Evolutionary conservation across 2,888 invertebrate species (phyloP).

Genomic region (Colostygia pectinataria): DNA sequence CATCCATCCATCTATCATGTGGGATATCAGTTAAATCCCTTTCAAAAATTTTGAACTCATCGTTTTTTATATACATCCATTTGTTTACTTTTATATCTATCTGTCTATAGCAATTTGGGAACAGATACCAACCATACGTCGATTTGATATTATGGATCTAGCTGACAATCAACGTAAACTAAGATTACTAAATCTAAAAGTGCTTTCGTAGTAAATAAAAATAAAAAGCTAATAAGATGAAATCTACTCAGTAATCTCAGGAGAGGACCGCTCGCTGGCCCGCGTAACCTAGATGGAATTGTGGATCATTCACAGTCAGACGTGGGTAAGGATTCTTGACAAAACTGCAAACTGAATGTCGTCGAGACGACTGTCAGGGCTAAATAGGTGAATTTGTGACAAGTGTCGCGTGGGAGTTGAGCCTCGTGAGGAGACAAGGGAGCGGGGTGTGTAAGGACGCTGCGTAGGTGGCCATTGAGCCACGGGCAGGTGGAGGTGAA

Average conservation of each 20-base stretch:
- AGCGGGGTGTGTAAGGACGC: conserved; percentile 47
- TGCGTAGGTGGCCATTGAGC: conserved; percentile 80
- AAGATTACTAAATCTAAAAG: no score
- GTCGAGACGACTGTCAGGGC: conserved; percentile 63
- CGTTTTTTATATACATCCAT: no score
- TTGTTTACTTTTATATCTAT: no score
- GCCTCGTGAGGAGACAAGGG: conserved; percentile 35
- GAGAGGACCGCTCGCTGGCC: background rate
- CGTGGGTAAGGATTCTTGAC: conserved; percentile 50
- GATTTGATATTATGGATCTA: no score
- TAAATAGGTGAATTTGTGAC: conserved; percentile 66
- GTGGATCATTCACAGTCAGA: conserved; percentile 16
- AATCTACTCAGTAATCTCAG: background rate
- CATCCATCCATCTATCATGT: no score
- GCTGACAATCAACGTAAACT: no score
- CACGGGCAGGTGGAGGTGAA: conserved; percentile 75
- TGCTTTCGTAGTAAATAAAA: background rate
- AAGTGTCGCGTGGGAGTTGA: conserved; percentile 67
- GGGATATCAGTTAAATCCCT: no score
- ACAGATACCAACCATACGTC: no score
- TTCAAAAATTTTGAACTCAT: no score
- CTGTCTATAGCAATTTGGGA: no score
- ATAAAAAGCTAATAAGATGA: background rate
- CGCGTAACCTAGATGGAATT: conserved; percentile 9
- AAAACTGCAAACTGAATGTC: conserved; percentile 69